Percentiles rank a stretch among this genome's conserved stretches.
phyloP scores from a whole-genome alignment of 2,797 vertebrate species.

The Picus viridis region DNA sequence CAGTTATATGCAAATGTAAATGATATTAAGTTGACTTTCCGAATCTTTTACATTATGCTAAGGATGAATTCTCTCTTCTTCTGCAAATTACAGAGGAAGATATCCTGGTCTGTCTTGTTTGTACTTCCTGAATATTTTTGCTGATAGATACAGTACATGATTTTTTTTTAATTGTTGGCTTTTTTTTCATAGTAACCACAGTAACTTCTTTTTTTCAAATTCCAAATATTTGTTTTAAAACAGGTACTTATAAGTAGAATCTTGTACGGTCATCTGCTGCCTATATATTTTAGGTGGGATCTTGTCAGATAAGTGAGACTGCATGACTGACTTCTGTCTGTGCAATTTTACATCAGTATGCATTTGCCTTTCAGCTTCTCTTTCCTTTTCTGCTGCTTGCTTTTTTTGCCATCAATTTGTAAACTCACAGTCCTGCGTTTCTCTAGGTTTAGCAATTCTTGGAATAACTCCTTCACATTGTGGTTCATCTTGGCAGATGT shows the following conservation, averaged over 20 bases:
- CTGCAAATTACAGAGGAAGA: background rate
- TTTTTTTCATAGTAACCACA: background rate
- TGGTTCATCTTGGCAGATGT: conserved; percentile 86
- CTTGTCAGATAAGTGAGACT: background rate
- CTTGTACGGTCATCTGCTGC: conserved; percentile 37
- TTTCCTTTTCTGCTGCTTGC: conserved; percentile 85
- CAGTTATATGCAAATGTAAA: background rate
- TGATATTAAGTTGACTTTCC: background rate
- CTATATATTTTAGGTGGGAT: background rate
- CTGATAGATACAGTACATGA: background rate
- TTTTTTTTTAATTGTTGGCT: background rate
- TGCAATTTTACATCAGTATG: conserved; percentile 80
- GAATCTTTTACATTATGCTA: background rate
- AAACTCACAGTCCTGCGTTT: conserved; percentile 87
- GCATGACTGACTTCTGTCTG: background rate
- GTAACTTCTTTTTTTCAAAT: background rate
- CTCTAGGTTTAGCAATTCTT: conserved; percentile 85
- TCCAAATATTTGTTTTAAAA: conserved; percentile 35
- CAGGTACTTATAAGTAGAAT: conserved; percentile 30
- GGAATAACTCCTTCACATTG: conserved; percentile 86
- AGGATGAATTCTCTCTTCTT: background rate
- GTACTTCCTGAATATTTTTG: background rate
- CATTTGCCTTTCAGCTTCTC: conserved; percentile 88
- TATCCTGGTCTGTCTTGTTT: background rate
- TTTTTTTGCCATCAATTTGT: conserved; percentile 87